Base-by-base conservation (phyloP, 2,113 vertebrate genomes). In the Mellivora capensis region DNA sequence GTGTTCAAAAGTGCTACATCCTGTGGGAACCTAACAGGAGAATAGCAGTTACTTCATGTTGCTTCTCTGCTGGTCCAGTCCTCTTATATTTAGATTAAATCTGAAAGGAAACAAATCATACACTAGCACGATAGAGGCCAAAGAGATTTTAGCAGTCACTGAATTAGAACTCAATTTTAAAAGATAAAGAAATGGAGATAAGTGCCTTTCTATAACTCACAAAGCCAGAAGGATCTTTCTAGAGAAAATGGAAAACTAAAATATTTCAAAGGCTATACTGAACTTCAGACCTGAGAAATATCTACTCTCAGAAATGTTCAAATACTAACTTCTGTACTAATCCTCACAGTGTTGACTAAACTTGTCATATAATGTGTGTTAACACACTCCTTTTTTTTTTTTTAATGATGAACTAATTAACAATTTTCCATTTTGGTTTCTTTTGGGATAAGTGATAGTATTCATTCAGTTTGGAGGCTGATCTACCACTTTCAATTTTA, bases 401-500 rank as follows among this genome's bases (percentile, higher is more conserved):
- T 18, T 6, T 5, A 52, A 82, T 18, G 8, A 37, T 47, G 62
- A 69, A 81, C 21, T 52, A 44, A 57, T 54, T 62, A 25, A 17
- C 21, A 5, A 2, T 9, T n/a, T 49, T 93, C 76, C 62, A 95
- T 34, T 81, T 62, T 67, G n/a, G 17, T 82, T 96, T 80, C 85
- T 96, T 88, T 77, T 39, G 49, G 13, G 57, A 17, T 44, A 20
- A 12, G 42, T 93, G 93, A 96, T 59, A 86, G 31, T 42, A 67
- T 80, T 91, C 87, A 91, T 79, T 90, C 18, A 49, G 62, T 21
- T 52, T 95, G 1, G 3, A 92, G 86, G 54, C 23, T 96, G 67
- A 91, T 31, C 4, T 23, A 5, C 79, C 34, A 79, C n/a, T 90
- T 92, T 96, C 9, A 0, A 81, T 42, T 31, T 72, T 97, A 99